Evolutionary conservation across 2,888 invertebrate species (phyloP).

Genomic region (Sericinus montela): DNA sequence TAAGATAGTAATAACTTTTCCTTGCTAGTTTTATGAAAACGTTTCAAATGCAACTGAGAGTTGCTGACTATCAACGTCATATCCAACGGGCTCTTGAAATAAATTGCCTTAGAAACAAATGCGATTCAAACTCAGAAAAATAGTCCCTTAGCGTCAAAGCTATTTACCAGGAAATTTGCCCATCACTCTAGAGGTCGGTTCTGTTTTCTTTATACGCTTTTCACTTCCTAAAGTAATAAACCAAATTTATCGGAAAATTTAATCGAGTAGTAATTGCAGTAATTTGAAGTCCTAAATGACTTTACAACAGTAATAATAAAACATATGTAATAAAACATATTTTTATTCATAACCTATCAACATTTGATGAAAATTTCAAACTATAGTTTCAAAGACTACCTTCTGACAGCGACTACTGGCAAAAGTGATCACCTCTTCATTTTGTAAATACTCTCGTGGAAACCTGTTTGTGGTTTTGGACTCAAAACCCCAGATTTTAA

Average conservation of each 20-base stretch:
- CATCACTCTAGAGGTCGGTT: conserved; percentile 69
- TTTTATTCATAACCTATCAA: too few relatives aligned
- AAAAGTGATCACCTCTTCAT: too few relatives aligned
- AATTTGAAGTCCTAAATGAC: conserved; percentile 26
- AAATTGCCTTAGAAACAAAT: conserved; percentile 75
- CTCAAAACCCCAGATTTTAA: too few relatives aligned
- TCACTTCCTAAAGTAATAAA: conserved; percentile 15
- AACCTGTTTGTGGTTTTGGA: too few relatives aligned
- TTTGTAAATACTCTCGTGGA: too few relatives aligned
- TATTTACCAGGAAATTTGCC: conserved; percentile 76
- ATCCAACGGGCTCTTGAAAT: conserved; percentile 69
- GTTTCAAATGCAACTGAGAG: not conserved
- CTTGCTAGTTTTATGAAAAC: too few relatives aligned
- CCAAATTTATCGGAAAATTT: conserved; percentile 13
- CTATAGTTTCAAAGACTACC: too few relatives aligned
- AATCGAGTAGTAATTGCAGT: conserved; percentile 20
- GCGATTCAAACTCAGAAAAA: conserved; percentile 78
- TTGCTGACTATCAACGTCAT: conserved; percentile 37
- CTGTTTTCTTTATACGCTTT: conserved; percentile 50
- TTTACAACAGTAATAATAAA: too few relatives aligned
- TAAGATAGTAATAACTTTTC: too few relatives aligned
- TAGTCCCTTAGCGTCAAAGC: conserved; percentile 72
- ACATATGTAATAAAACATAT: too few relatives aligned
- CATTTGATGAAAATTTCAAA: too few relatives aligned
- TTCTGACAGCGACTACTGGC: too few relatives aligned